Evolutionary conservation across 2,888 invertebrate species (phyloP), one percentile per base, ranked within the genome.

Genomic region (Tetropium fuscum): DNA sequence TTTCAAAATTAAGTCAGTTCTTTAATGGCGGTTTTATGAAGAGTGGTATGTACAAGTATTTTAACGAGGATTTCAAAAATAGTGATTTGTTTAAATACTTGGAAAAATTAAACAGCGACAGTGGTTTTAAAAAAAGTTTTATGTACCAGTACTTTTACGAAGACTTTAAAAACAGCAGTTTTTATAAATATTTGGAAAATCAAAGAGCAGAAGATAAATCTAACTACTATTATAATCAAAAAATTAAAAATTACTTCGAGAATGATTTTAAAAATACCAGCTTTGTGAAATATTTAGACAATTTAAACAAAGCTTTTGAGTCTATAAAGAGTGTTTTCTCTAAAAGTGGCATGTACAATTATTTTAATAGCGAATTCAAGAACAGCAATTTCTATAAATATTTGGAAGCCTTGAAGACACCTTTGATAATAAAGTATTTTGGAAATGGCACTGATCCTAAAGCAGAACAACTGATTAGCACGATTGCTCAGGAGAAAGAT

Each of bases 31-130:
- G 30, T 25, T 32, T 19, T 13, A 41, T 19, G 10, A 41, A 34
- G 2, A 54, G 22, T 16, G 11, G 3, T 5, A 15, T 36, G 36
- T 36, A 36, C 16, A 36, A 36, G 8, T 36, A 36, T 19, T 55
- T 55, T 11, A 47, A 55, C 10, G 5, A 18, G 6, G 48, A 55
- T 36, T 55, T 55, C 19, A 41, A 30, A 6, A 47, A 55, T 5
- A 55, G 40, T 13, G 48, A 48, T 20, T 55, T 55, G 10, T 49
- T 53, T 22, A 53, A 41, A 18, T 53, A 53, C 30, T 11, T 53
- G 19, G 41, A 41, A 18, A 6, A 6, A 5, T n/a, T 22, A 22
- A 22, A 22, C 3, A 22, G 6, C 6, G 6, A 22, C 22, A 6
- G 22, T 22, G 22, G 6, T 22, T 22, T 22, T 22, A 22, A n/a